Evolutionary conservation across 2,888 invertebrate genomes (phyloP).

Genomic region (Drosophila subsilvestris): DNA sequence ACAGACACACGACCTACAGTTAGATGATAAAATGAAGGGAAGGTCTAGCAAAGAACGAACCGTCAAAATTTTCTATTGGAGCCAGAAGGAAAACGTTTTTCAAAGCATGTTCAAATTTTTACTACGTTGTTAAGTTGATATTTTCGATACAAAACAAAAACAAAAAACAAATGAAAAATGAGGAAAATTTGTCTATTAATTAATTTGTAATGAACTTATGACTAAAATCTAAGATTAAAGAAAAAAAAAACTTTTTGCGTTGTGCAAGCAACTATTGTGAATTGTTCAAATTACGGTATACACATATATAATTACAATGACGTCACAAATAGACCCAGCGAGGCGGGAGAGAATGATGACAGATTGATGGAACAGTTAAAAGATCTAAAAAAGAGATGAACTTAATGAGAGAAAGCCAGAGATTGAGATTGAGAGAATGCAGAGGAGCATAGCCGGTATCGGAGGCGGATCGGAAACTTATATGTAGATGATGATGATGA

Average conservation of each 20-base stretch:
- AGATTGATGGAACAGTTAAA: not conserved
- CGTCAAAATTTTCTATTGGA: conserved; percentile 62
- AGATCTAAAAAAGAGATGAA: conserved; percentile 4
- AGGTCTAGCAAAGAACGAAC: conserved; percentile 25
- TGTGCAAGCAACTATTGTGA: conserved; percentile 80
- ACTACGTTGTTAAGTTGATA: conserved; percentile 66
- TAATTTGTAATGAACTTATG: conserved; percentile 61
- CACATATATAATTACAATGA: conserved; percentile 56
- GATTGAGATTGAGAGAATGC: conserved; percentile 15
- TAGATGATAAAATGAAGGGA: conserved; percentile 5
- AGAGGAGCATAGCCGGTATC: conserved; percentile 7
- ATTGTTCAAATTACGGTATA: conserved; percentile 80
- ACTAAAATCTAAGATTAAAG: conserved; percentile 59
- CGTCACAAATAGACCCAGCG: conserved; percentile 64
- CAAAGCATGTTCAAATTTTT: conserved; percentile 71
- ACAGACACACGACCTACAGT: conserved; percentile 26
- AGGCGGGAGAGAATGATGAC: conserved; percentile 43
- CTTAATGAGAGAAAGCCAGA: conserved; percentile 12
- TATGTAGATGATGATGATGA: conserved; percentile 22
- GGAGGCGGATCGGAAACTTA: conserved; percentile 10
- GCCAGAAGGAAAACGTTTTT: conserved; percentile 69
- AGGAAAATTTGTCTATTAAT: conserved; percentile 57
- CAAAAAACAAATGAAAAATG: conserved; percentile 40
- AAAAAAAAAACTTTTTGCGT: conserved; percentile 53
- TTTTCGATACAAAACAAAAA: conserved; percentile 36